phyloP scores from a whole-genome alignment of 92 coral and sea anemone genomes.

The Epizoanthus ramosus region DNA sequence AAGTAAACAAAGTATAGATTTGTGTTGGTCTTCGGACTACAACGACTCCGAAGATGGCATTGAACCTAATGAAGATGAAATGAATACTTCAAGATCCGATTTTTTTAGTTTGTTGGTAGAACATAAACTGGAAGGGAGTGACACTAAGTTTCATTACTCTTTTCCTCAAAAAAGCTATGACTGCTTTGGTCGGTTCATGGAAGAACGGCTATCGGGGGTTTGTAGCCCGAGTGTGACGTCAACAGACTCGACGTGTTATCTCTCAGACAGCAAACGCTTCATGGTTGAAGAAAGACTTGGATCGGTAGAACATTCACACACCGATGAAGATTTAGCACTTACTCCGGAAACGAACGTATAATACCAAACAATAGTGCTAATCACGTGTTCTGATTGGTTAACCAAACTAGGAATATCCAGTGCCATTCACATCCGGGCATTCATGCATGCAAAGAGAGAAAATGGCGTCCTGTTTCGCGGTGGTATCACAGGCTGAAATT shows the following conservation, averaged over 20 bases:
- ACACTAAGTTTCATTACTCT: background rate
- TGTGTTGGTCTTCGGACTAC: background rate
- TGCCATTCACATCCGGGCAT: too few relatives aligned
- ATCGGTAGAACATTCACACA: background rate
- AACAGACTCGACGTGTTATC: background rate
- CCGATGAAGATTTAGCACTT: background rate
- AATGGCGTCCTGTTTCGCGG: too few relatives aligned
- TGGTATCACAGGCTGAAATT: too few relatives aligned
- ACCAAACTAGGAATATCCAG: too few relatives aligned
- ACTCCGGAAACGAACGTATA: background rate
- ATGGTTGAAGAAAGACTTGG: background rate
- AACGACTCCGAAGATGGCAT: background rate
- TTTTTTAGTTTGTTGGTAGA: slow-evolving; percentile 18
- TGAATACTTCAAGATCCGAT: slow-evolving; percentile 5
- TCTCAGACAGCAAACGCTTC: background rate
- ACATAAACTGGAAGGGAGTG: background rate
- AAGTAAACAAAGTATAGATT: background rate
- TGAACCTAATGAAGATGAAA: background rate
- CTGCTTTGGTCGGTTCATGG: background rate
- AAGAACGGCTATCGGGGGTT: background rate
- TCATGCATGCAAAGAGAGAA: too few relatives aligned
- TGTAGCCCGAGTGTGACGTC: background rate
- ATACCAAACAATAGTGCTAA: too few relatives aligned
- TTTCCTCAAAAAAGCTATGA: background rate
- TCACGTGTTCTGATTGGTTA: too few relatives aligned